Base-by-base conservation (phyloP, 2,797 vertebrate species). In the Schizopygopsis pylzovi region DNA sequence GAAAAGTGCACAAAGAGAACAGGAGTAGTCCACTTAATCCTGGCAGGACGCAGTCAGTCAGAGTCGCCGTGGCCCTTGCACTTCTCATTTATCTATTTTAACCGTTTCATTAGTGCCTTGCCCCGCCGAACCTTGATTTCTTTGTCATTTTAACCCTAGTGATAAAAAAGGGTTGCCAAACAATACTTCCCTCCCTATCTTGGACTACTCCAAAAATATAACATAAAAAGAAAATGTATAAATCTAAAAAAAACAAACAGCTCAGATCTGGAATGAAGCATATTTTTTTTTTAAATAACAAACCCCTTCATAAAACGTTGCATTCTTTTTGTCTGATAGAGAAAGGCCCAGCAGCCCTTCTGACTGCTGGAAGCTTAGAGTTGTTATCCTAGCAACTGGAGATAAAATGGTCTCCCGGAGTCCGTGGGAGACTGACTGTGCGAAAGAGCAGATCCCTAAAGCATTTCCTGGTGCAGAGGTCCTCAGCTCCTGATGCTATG, bases 401-500 rank as follows among this genome's bases (percentile, higher is more conserved):
- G 93, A 95, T 93, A 92, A 93, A 94, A 79, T 85, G 76, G 85
- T 92, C 91, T 93, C 91, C 84, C 80, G 70, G 90, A 92, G 92
- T 92, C 92, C 82, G 92, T 93, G 92, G 92, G 90, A 93, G 92
- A 91, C 87, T 88, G 87, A 90, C 86, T 90, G 90, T 90, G 90
- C 87, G 87, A 92, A 88, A 91, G 91, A 91, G 90, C 91, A 92
- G 90, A 90, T 93, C 93, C 94, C 92, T 59, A 52, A 91, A 93
- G 93, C 91, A 87, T 93, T 93, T 94, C 92, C 92, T 93, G 92
- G 89, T 94, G 92, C 93, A 93, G 93, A 93, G 94, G 93, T 93
- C 90, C 89, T 84, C 87, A 85, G 90, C 91, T 88, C 49, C 90
- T 88, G 88, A 92, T 90, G 91, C 90, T 87, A 89, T 88, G 90